These are phyloP conservation scores for Drosophila birchii DNA, from an alignment of 2,888 invertebrate species.

Conservation along the genomic window DNA sequence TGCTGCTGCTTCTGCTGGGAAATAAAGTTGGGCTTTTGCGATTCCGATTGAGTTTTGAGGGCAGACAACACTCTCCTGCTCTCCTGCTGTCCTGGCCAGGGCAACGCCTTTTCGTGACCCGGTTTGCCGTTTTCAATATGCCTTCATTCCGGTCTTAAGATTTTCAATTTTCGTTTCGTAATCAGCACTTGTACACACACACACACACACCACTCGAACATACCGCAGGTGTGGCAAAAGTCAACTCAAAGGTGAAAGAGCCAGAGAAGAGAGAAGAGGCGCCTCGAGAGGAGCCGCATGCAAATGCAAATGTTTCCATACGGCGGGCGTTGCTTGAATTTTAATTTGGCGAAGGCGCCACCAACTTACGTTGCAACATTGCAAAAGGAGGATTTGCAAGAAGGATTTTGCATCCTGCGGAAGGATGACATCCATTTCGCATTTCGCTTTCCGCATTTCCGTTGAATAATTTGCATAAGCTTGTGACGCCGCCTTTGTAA, in stretches of 20 bases:
- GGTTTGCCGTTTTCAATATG: slow-evolving; percentile 68
- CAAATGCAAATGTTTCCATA: slow-evolving; percentile 79
- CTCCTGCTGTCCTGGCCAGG: background rate
- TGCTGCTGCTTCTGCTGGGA: slow-evolving; percentile 68
- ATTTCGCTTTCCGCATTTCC: slow-evolving; percentile 32
- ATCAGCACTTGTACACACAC: slow-evolving; percentile 54
- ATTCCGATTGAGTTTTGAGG: slow-evolving; percentile 20
- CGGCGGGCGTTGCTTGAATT: slow-evolving; percentile 73
- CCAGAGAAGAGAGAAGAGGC: background rate
- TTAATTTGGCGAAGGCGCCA: slow-evolving; percentile 66
- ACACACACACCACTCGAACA: slow-evolving; percentile 8
- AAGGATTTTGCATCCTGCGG: slow-evolving; percentile 1
- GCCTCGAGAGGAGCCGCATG: slow-evolving; percentile 9
- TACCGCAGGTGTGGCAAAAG: slow-evolving; percentile 73
- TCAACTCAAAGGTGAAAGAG: slow-evolving; percentile 66
- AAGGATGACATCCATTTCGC: slow-evolving; percentile 52
- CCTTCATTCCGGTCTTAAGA: slow-evolving; percentile 63
- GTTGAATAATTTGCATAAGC: slow-evolving; percentile 77
- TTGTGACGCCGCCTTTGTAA: slow-evolving; percentile 33
- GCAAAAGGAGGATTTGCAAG: slow-evolving; percentile 2
- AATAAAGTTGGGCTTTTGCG: slow-evolving; percentile 61
- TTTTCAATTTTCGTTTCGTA: slow-evolving; percentile 79
- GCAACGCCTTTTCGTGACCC: slow-evolving; percentile 13
- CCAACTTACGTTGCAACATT: slow-evolving; percentile 67
- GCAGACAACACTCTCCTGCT: slow-evolving; percentile 4